phyloP scores from a whole-genome alignment of 1,140 invertebrate species.

The Sarcophaga bullata region DNA sequence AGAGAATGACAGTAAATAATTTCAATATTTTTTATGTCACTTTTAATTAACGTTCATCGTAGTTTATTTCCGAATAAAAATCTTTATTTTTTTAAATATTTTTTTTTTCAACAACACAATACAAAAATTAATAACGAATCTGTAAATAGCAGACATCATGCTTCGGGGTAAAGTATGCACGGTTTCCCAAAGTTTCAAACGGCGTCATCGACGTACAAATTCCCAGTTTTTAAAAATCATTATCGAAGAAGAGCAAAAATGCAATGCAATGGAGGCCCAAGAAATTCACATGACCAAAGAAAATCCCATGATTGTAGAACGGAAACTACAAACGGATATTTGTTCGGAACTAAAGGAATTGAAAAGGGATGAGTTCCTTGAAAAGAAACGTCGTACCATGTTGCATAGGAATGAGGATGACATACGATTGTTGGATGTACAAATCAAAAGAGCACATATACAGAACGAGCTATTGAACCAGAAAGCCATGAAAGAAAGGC shows the following conservation, averaged over 20 bases:
- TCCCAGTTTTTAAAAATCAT: slow-evolving; percentile 36
- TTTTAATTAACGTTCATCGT: no score
- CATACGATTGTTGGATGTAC: slow-evolving; percentile 23
- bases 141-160: neutral
- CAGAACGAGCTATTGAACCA: slow-evolving; percentile 30
- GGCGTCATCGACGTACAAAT: neutral
- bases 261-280: slow-evolving; percentile 1
- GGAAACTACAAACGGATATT: slow-evolving; percentile 22
- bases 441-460: slow-evolving; percentile 34
- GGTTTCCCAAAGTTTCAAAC: neutral
- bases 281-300: slow-evolving; percentile 42
- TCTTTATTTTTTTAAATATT: neutral
- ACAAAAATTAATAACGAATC: no score
- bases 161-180: neutral
- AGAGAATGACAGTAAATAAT: no score
- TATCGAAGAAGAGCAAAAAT: slow-evolving; percentile 27
- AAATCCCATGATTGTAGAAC: slow-evolving; percentile 10
- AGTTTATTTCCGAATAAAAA: neutral
- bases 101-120: neutral
- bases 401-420: slow-evolving; percentile 39
- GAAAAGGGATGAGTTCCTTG: slow-evolving; percentile 36
- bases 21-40: no score
- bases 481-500: slow-evolving; percentile 1
- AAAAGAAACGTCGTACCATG: slow-evolving; percentile 25
- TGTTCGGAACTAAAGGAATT: slow-evolving; percentile 23